Conservation (phyloP, 2,888 invertebrate species). For the Habroteleia sp. region DNA sequence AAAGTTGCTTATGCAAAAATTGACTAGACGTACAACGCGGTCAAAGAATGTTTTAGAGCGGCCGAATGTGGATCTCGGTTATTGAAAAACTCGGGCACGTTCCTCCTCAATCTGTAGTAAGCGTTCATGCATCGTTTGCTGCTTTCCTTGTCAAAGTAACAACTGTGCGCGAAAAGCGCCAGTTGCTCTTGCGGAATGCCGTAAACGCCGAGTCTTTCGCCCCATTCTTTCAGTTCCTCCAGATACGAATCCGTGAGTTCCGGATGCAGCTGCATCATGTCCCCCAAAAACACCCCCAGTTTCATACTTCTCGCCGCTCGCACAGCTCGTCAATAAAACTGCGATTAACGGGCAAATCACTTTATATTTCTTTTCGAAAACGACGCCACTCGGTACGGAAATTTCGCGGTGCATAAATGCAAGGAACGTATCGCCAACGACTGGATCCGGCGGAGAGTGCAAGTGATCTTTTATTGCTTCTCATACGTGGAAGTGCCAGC, state of each 20-base stretch:
- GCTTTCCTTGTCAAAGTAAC: slow-evolving; percentile 84
- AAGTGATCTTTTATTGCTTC: slow-evolving; percentile 59
- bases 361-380: too few relatives aligned
- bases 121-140: slow-evolving; percentile 85
- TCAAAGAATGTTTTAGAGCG: slow-evolving; percentile 76
- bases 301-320: slow-evolving; percentile 65
- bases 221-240: slow-evolving; percentile 69
- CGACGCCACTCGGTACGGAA: too few relatives aligned
- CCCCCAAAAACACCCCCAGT: slow-evolving; percentile 71
- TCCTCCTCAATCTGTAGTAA: slow-evolving; percentile 84
- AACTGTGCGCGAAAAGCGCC: slow-evolving; percentile 85
- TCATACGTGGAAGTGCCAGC: slow-evolving; percentile 46
- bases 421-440: slow-evolving; percentile 20
- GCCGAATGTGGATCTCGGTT: slow-evolving; percentile 82
- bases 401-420: neutral
- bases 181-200: slow-evolving; percentile 84
- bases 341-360: too few relatives aligned
- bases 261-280: slow-evolving; percentile 68
- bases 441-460: slow-evolving; percentile 44
- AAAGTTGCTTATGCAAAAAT: slow-evolving; percentile 75
- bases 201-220: slow-evolving; percentile 64
- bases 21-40: slow-evolving; percentile 81
- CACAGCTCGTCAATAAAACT: too few relatives aligned
- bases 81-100: slow-evolving; percentile 85
- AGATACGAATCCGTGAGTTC: slow-evolving; percentile 70